Evolutionary conservation across 2,888 invertebrate species (phyloP).

Genomic region (Watsonalla binaria): DNA sequence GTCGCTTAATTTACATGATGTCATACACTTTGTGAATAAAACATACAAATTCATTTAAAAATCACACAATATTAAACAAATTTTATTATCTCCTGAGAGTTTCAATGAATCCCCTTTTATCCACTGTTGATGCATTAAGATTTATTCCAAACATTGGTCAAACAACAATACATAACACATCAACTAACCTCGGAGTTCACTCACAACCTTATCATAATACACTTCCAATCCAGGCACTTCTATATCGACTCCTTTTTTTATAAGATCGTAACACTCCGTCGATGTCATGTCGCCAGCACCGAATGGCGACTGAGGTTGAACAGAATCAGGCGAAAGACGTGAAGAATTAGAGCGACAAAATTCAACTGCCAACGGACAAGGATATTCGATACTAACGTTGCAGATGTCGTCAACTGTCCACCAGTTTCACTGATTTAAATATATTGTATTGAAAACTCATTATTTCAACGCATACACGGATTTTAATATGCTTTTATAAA

Average conservation of each 20-base stretch:
- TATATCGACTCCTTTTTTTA: constrained; percentile 68
- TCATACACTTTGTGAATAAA: too few species aligned
- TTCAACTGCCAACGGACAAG: constrained; percentile 61
- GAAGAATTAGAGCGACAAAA: constrained; percentile 76
- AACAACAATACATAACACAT: constrained; percentile 15
- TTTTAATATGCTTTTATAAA: constrained; percentile 9
- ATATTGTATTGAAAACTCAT: constrained; percentile 6
- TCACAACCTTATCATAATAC: constrained; percentile 79
- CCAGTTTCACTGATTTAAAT: constrained; percentile 46
- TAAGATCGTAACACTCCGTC: constrained; percentile 73
- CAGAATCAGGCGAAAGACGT: constrained; percentile 49
- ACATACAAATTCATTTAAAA: too few species aligned
- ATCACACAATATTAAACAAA: too few species aligned
- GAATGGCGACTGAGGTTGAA: constrained; percentile 43
- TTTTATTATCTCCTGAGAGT: too few species aligned
- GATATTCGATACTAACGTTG: constrained; percentile 70
- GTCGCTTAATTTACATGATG: too few species aligned
- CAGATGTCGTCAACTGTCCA: constrained; percentile 67
- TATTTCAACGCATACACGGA: constrained; percentile 11
- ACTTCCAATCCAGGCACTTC: constrained; percentile 75
- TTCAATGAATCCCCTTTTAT: too few species aligned
- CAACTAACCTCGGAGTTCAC: constrained; percentile 78
- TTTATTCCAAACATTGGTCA: constrained; percentile 3
- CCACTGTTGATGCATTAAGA: constrained; percentile 2
- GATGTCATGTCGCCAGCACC: constrained; percentile 68